Evolutionary conservation across 2,113 vertebrate genomes (phyloP).

Genomic region (Planiliza haematocheilus): DNA sequence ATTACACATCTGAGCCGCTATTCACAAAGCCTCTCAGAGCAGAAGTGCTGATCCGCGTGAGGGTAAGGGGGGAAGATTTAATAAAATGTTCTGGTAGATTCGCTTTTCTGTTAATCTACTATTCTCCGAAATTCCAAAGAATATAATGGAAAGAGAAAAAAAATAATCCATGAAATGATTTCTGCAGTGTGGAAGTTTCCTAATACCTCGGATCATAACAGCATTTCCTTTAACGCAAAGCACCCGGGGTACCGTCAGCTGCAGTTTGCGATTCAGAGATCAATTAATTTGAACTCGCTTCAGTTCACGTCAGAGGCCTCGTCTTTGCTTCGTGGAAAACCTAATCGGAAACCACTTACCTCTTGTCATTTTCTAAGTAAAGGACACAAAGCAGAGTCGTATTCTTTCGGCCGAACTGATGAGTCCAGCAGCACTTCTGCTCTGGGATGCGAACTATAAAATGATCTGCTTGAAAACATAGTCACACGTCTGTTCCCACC

Average conservation of each 20-base stretch:
- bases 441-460: constrained; percentile 4
- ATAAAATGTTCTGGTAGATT: constrained; percentile 42
- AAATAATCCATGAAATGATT: constrained; percentile 30
- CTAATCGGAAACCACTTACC: constrained; percentile 32
- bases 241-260: constrained; percentile 14
- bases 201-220: constrained; percentile 29
- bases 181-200: constrained; percentile 12
- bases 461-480: background rate
- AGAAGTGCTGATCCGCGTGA: constrained; percentile 53
- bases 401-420: background rate
- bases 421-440: constrained; percentile 10
- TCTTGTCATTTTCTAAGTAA: background rate
- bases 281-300: constrained; percentile 32
- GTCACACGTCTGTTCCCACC: constrained; percentile 21
- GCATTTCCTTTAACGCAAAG: constrained; percentile 15
- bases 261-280: constrained; percentile 16
- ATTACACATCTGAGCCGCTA: constrained; percentile 41
- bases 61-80: constrained; percentile 17
- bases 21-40: constrained; percentile 51
- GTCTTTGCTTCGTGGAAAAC: constrained; percentile 36
- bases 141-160: constrained; percentile 34
- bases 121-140: constrained; percentile 39
- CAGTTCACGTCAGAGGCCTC: constrained; percentile 12
- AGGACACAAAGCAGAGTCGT: background rate
- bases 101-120: constrained; percentile 56